phyloP scores from a whole-genome alignment of 1,140 invertebrate species.

The Papilio dardanus region DNA sequence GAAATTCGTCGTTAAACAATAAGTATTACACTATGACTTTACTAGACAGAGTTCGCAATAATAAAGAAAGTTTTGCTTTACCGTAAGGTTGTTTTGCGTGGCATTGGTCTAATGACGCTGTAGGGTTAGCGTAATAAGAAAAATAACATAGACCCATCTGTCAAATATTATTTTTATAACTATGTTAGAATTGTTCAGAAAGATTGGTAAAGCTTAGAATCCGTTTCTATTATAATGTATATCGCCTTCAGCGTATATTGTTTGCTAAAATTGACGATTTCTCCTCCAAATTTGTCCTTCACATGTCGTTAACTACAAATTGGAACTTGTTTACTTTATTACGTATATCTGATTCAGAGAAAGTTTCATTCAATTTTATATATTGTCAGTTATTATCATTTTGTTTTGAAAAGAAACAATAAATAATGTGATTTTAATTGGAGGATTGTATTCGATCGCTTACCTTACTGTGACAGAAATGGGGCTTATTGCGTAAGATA shows the following conservation, averaged over 20 bases:
- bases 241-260: slow-evolving; percentile 36
- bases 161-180: no score
- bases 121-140: no score
- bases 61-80: no score
- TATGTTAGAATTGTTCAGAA: neutral
- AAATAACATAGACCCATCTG: no score
- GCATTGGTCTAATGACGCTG: no score
- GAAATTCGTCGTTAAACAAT: no score
- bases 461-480: slow-evolving; percentile 38
- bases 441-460: slow-evolving; percentile 45
- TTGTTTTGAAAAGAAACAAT: slow-evolving; percentile 32
- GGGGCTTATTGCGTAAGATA: slow-evolving; percentile 9
- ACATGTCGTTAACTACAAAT: slow-evolving; percentile 40
- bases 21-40: no score
- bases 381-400: slow-evolving; percentile 34
- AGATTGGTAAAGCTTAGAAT: neutral
- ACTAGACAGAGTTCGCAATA: no score
- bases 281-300: slow-evolving; percentile 45
- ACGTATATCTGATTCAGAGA: slow-evolving; percentile 40
- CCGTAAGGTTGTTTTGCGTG: no score
- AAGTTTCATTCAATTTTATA: slow-evolving; percentile 43
- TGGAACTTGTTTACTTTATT: slow-evolving; percentile 37
- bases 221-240: slow-evolving; percentile 42
- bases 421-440: slow-evolving; percentile 52
- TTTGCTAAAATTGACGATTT: slow-evolving; percentile 41